These are phyloP conservation scores for Galerucella calmariensis DNA, from an alignment of 2,888 invertebrate species.

Conservation along the genomic window DNA sequence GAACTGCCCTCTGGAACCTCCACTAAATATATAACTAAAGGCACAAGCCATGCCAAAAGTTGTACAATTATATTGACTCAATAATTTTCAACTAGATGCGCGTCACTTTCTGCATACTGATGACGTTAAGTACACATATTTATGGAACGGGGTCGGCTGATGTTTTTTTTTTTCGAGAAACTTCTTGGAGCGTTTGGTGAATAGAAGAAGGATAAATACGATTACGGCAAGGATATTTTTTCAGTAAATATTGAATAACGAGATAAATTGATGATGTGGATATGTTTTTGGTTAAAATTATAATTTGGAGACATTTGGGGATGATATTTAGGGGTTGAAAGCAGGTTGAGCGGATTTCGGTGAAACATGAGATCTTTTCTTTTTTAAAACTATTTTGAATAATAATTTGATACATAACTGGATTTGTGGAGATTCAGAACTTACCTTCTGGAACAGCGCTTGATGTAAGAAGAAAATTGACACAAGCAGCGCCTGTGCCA, in stretches of 20 bases:
- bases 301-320: too few relatives aligned
- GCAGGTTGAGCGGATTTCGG: too few relatives aligned
- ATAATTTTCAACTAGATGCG: conserved; percentile 5
- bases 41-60: conserved; percentile 2
- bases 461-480: conserved; percentile 93
- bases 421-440: conserved; percentile 42
- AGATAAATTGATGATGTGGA: too few relatives aligned
- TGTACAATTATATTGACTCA: conserved; percentile 19
- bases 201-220: not conserved
- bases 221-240: not conserved
- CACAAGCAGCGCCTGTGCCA: conserved; percentile 95
- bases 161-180: not conserved
- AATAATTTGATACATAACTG: too few relatives aligned
- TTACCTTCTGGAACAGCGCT: conserved; percentile 93
- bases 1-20: not conserved
- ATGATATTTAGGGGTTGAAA: too few relatives aligned
- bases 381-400: too few relatives aligned
- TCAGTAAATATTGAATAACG: too few relatives aligned
- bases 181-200: not conserved
- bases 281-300: too few relatives aligned
- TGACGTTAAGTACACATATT: not conserved
- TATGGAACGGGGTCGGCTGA: not conserved
- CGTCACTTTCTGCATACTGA: conserved; percentile 2
- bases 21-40: conserved; percentile 8
- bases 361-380: too few relatives aligned